phyloP scores from a whole-genome alignment of 2,888 invertebrate genomes.

The Stenchaetothrips biformis region DNA sequence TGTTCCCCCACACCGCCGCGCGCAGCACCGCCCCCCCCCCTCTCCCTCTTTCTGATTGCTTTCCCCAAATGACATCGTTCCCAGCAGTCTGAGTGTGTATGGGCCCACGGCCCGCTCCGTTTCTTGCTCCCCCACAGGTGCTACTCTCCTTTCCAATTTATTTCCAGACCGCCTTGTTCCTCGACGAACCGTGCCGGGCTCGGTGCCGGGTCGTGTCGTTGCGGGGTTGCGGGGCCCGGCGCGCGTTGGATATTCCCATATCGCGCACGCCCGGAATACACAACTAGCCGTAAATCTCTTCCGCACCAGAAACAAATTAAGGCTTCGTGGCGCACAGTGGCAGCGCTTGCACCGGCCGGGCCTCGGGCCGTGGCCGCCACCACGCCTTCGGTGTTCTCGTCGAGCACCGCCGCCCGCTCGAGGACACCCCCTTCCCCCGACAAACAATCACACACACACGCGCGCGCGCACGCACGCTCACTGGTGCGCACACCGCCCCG shows the following conservation, averaged over 20 bases:
- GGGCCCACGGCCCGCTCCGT: neutral
- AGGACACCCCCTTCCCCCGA: too few relatives aligned
- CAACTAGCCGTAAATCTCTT: conserved; percentile 21
- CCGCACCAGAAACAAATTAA: conserved; percentile 15
- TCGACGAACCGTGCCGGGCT: too few relatives aligned
- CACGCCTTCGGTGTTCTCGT: neutral
- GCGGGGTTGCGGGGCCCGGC: neutral
- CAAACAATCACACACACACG: too few relatives aligned
- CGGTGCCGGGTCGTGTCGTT: neutral
- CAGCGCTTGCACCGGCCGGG: neutral
- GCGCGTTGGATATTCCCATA: neutral
- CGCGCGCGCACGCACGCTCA: too few relatives aligned
- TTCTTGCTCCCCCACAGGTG: too few relatives aligned
- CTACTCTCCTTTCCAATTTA: too few relatives aligned
- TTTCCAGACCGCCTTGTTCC: too few relatives aligned
- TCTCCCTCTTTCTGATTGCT: too few relatives aligned
- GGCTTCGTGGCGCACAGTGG: neutral
- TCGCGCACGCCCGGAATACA: conserved; percentile 12
- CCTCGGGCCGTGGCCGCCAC: neutral
- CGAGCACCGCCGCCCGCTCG: neutral
- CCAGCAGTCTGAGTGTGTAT: neutral
- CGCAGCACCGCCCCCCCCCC: too few relatives aligned
- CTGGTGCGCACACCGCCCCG: neutral
- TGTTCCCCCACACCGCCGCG: too few relatives aligned
- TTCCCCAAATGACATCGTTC: too few relatives aligned